Evolutionary conservation across 1,140 invertebrate genomes (phyloP), one percentile per base, ranked within the genome.

Genomic region (Epicauta chinensis): DNA sequence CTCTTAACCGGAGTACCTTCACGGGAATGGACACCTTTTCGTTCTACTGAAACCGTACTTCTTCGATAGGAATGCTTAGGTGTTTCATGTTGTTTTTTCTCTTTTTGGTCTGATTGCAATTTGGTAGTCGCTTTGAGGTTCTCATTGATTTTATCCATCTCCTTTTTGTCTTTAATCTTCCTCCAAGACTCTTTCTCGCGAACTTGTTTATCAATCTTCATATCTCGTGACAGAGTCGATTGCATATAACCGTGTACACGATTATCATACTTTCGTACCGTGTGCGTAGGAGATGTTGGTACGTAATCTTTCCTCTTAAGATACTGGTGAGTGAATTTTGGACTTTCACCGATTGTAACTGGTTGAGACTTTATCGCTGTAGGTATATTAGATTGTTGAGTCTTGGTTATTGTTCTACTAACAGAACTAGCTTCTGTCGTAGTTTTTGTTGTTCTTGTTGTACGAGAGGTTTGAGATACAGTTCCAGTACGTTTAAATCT

Each of bases 171-270:
- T 51, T 65, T 69, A 12, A 41, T 45, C 37, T 55, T 63, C 42
- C 37, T 45, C 16, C 30, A 41, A 10, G 37, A 40, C 34, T 14
- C 16, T 36, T 56, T 56, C 16, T 65, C 62, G 23, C 56, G 60
- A 16, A 29, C 16, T 12, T 48, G 37, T 41, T 60, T 62, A 16
- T 69, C 71, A 40, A 73, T 65, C 59, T 75, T 76, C 59, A 73
- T 65, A 62, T 73, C 68, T 56, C 73, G 55, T 2, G 73, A 74
- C 9, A 74, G 37, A 30, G 74, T 75, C 0, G 73, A 73, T 44
- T 71, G 69, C 73, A 75, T 74, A 49, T 74, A 75, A 2, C 72
- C 70, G 53, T 67, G 61, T 2, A 66, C 40, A 32, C 60, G 34
- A 41, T 41, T 52, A 35, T 67, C 60, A 41, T 44, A 55, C 42